Evolutionary conservation across 1,140 invertebrate genomes (phyloP).

Genomic region (Anoplolepis gracilipes): DNA sequence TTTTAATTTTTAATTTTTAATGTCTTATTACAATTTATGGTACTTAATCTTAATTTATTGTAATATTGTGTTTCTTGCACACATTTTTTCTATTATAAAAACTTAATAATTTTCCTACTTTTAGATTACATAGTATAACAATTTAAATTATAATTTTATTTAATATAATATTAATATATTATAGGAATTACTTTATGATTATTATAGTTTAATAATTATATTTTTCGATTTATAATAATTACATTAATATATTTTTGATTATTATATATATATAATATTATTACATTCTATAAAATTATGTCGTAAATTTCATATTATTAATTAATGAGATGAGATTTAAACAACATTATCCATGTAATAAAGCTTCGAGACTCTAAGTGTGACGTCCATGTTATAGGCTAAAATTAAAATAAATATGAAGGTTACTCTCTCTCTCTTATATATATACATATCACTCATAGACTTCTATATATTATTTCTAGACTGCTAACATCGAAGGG

Average conservation of each 20-base stretch:
- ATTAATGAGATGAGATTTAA: neutral
- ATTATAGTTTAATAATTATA: neutral
- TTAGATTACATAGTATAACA: too few relatives aligned
- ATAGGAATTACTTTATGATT: neutral
- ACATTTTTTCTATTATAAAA: conserved; percentile 6
- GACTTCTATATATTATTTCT: too few relatives aligned
- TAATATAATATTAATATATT: conserved; percentile 19
- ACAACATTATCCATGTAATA: neutral
- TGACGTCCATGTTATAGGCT: conserved; percentile 3
- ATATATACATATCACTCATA: too few relatives aligned
- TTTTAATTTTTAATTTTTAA: conserved; percentile 25
- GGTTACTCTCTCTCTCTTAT: too few relatives aligned
- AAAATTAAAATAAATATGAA: conserved; percentile 19
- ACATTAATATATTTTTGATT: neutral
- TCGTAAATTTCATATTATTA: neutral
- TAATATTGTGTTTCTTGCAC: neutral
- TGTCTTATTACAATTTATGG: neutral
- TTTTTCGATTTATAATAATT: neutral
- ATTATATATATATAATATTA: neutral
- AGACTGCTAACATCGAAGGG: too few relatives aligned
- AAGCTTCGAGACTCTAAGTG: neutral
- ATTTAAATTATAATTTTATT: too few relatives aligned
- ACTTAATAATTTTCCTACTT: neutral
- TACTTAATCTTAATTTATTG: neutral
- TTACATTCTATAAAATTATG: neutral